Percentiles rank a stretch among this genome's conserved stretches.
phyloP scores from a whole-genome alignment of 2,888 invertebrate species.

The Spodoptera exigua region DNA sequence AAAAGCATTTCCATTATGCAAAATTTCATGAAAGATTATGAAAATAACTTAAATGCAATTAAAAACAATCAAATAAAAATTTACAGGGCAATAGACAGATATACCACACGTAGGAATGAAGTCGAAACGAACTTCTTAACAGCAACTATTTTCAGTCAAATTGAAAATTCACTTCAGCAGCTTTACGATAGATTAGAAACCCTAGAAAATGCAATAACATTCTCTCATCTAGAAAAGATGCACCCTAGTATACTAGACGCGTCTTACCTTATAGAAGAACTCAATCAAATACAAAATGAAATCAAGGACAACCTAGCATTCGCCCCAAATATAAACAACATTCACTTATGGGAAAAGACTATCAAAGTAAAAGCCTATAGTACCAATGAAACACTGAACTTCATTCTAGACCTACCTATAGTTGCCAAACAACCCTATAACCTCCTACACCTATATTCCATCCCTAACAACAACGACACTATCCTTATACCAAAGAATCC shows the following conservation, averaged over 20 bases:
- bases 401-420: conserved; percentile 52
- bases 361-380: conserved; percentile 42
- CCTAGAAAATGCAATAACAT: conserved; percentile 26
- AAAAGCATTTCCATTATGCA: conserved; percentile 1
- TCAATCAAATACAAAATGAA: conserved; percentile 31
- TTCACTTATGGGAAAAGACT: conserved; percentile 35
- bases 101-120: conserved; percentile 10
- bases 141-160: conserved; percentile 17
- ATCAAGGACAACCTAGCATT: conserved; percentile 7
- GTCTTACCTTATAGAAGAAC: conserved; percentile 25
- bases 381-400: conserved; percentile 47
- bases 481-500: conserved; percentile 54
- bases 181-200: conserved; percentile 34
- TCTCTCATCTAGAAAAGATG: conserved; percentile 24
- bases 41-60: conserved; percentile 5
- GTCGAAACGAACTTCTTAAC: conserved; percentile 25
- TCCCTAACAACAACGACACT: conserved; percentile 46
- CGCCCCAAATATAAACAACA: conserved; percentile 20
- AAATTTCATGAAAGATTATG: conserved; percentile 12
- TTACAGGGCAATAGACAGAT: conserved; percentile 24
- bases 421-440: conserved; percentile 47
- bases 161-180: conserved; percentile 25
- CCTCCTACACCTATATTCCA: conserved; percentile 52
- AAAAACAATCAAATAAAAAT: conserved; percentile 23
- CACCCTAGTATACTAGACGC: conserved; percentile 40